phyloP scores from a whole-genome alignment of 1,140 invertebrate genomes.

The Magallana gigas region DNA sequence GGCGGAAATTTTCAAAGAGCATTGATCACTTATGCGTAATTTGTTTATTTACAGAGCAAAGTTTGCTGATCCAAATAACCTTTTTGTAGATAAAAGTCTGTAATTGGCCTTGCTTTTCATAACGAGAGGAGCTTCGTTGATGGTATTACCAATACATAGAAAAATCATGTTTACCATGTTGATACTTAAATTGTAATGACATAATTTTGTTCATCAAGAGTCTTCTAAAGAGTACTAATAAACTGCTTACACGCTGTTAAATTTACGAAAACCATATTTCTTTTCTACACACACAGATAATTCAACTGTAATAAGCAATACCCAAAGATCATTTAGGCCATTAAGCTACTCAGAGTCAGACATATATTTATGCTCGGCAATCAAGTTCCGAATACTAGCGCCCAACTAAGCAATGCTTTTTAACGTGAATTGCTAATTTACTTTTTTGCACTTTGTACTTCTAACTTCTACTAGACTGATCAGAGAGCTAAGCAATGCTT shows the following conservation, averaged over 20 bases:
- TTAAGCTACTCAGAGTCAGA: not conserved
- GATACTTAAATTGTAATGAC: not conserved
- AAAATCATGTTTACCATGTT: not conserved
- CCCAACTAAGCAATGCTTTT: not conserved
- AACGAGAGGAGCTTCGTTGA: not conserved
- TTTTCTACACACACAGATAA: not conserved
- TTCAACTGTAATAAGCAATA: not conserved
- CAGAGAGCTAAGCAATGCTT: not conserved
- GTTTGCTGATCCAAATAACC: not conserved
- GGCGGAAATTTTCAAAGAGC: no score
- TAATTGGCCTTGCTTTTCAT: not conserved
- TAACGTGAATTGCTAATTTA: not conserved
- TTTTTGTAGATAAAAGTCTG: not conserved
- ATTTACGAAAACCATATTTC: not conserved
- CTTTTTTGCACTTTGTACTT: not conserved
- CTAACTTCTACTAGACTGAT: no score
- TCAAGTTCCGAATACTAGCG: not conserved
- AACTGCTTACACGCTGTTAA: not conserved
- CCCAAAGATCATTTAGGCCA: not conserved
- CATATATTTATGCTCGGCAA: not conserved
- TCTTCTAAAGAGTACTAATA: not conserved
- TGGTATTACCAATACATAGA: not conserved
- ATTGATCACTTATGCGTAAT: no score
- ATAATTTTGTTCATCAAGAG: not conserved
- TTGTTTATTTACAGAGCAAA: not conserved